phyloP scores from a whole-genome alignment of 2,113 vertebrate species.

The Psilopsiagon aymara region DNA sequence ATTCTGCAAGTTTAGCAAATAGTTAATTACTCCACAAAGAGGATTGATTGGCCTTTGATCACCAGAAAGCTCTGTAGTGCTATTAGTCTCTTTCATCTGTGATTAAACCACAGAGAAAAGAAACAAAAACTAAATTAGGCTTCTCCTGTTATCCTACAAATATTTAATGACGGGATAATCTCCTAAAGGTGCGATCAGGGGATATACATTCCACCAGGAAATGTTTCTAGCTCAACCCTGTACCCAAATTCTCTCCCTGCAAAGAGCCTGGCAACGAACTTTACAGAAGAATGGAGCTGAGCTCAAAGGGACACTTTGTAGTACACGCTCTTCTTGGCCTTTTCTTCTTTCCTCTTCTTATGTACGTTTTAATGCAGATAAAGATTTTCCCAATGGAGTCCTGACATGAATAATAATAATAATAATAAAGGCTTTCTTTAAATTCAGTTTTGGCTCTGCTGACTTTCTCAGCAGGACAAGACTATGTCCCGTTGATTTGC shows the following conservation, averaged over 20 bases:
- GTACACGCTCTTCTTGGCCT: slow-evolving; percentile 66
- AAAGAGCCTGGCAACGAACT: slow-evolving; percentile 66
- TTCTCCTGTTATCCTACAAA: slow-evolving; percentile 86
- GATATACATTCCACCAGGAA: slow-evolving; percentile 69
- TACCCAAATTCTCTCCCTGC: slow-evolving; percentile 70
- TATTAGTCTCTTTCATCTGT: slow-evolving; percentile 90
- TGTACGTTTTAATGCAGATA: slow-evolving; percentile 76
- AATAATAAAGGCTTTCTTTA: slow-evolving; percentile 69
- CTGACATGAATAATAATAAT: slow-evolving; percentile 76
- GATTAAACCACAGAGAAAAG: slow-evolving; percentile 86
- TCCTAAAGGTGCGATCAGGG: slow-evolving; percentile 81
- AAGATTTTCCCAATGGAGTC: slow-evolving; percentile 68
- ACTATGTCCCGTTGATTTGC: slow-evolving; percentile 17
- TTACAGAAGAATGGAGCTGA: slow-evolving; percentile 60
- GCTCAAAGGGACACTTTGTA: slow-evolving; percentile 75
- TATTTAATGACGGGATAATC: slow-evolving; percentile 87
- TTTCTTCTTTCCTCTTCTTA: slow-evolving; percentile 73
- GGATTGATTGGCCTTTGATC: slow-evolving; percentile 87
- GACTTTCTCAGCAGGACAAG: slow-evolving; percentile 63
- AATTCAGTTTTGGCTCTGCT: slow-evolving; percentile 65
- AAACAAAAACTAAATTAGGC: slow-evolving; percentile 90
- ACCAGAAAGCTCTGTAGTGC: slow-evolving; percentile 83
- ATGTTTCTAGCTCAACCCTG: slow-evolving; percentile 72
- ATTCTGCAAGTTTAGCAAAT: slow-evolving; percentile 93
- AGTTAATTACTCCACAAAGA: slow-evolving; percentile 91